phyloP scores from a whole-genome alignment of 2,113 vertebrate species.

The Ceuthmochares aereus region DNA sequence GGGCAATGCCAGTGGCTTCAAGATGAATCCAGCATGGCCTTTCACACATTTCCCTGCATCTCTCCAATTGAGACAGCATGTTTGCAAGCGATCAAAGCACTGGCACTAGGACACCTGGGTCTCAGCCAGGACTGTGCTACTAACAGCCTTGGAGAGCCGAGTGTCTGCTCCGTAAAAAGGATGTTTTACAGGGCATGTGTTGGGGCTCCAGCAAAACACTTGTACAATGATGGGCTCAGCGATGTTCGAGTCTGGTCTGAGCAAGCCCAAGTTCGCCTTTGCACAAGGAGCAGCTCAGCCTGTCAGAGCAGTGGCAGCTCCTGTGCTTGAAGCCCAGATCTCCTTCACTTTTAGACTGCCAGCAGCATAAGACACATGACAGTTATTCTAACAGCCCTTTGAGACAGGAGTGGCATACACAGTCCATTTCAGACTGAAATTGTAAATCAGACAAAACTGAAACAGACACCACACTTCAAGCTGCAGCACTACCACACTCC shows the following conservation, averaged over 20 bases:
- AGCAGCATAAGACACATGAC: not conserved
- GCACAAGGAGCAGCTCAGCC: not conserved
- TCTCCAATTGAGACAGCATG: fast-evolving
- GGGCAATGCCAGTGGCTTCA: not conserved
- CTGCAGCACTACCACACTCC: not conserved
- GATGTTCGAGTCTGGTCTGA: fast-evolving
- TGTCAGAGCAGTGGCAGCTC: not conserved
- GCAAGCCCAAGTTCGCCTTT: not conserved
- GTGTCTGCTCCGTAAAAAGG: not conserved
- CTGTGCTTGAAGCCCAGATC: not conserved
- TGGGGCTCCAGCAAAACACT: not conserved
- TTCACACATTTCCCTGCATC: not conserved
- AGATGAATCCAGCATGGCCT: not conserved
- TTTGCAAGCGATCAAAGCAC: not conserved
- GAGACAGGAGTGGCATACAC: not conserved
- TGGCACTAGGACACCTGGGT: not conserved
- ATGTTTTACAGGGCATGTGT: fast-evolving
- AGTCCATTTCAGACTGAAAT: not conserved
- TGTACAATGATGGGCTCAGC: not conserved
- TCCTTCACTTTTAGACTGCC: not conserved
- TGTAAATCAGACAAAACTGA: not conserved
- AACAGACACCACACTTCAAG: not conserved
- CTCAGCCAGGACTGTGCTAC: not conserved
- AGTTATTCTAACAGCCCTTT: not conserved
- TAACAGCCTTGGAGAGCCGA: not conserved